These are phyloP conservation scores for Muscina levida DNA, from an alignment of 2,888 invertebrate genomes.

Conservation along the genomic window DNA sequence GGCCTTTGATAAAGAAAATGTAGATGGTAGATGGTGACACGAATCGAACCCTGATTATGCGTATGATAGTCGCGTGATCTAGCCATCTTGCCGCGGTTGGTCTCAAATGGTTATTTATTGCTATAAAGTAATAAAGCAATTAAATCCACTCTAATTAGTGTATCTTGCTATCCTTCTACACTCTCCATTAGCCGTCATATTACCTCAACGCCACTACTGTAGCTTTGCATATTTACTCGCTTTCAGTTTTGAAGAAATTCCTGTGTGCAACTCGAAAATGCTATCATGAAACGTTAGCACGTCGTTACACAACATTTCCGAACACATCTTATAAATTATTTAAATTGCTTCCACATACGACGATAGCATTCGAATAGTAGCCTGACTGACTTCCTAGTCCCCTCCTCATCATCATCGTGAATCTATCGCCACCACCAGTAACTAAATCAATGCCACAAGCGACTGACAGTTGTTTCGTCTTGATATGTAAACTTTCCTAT, in stretches of 20 bases:
- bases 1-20: no score
- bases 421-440: not conserved
- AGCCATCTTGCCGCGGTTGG: no score
- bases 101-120: not conserved
- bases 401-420: not conserved
- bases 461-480: slow-evolving; percentile 10
- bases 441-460: slow-evolving; percentile 15
- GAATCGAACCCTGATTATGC: no score
- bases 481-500: not conserved
- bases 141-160: no score
- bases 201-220: no score
- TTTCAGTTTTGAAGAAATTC: slow-evolving; percentile 25
- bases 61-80: not conserved
- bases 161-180: no score
- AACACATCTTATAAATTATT: slow-evolving; percentile 52
- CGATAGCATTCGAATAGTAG: not conserved
- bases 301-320: slow-evolving; percentile 48
- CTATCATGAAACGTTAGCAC: slow-evolving; percentile 30
- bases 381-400: no score
- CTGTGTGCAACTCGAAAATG: not conserved
- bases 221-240: no score
- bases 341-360: slow-evolving; percentile 37
- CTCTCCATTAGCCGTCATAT: no score
- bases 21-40: no score
- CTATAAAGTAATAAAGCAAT: no score